Base-by-base conservation (phyloP, 2,888 invertebrate species). In the Epinotia brunnichana region DNA sequence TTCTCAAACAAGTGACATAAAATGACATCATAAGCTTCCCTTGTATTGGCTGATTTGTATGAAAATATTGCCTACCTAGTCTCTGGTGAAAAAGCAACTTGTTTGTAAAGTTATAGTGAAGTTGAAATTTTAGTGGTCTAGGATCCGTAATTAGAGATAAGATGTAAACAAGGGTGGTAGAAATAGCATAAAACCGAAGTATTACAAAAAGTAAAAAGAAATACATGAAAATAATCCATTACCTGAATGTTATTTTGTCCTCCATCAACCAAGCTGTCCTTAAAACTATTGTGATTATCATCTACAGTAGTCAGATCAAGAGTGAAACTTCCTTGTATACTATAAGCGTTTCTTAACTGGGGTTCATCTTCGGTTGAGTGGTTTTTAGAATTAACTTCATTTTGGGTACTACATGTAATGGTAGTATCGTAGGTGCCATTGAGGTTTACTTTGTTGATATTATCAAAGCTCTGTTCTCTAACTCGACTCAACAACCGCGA, bases 401-500 rank as follows among this genome's bases (percentile, higher is more conserved):
- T 59, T 15, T 63, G 19, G 2, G 29, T 11, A 11, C 4, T 19
- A 41, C 13, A 44, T 51, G 39, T 39, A 35, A 19, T 54, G 24
- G 29, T 21, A 15, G 54, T 19, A 44, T 60, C 54, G 11, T 48
- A 13, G 11, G 24, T 51, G 60, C 17, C 41, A 54, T 19, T 54
- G 5, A 17, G 13, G 29, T 10, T 44, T 24, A 39, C 17, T 39
- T 67, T 48, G 10, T 48, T 62, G 3, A 21, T 19, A n/a, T 15
- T 17, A 69, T 78, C 64, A 69, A 57, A 68, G 68, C 74, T 73
- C 60, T 77, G 75, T 11, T 76, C 69, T 74, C 78, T 80, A 24
- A 79, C 77, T 78, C 85, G 80, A 69, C 74, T 79, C 64, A 92
- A 76, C 74, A 90, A 80, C 70, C 84, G 81, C 41, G 90, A 85